phyloP scores from a whole-genome alignment of 2,797 vertebrate species.

The Danio kyathit region DNA sequence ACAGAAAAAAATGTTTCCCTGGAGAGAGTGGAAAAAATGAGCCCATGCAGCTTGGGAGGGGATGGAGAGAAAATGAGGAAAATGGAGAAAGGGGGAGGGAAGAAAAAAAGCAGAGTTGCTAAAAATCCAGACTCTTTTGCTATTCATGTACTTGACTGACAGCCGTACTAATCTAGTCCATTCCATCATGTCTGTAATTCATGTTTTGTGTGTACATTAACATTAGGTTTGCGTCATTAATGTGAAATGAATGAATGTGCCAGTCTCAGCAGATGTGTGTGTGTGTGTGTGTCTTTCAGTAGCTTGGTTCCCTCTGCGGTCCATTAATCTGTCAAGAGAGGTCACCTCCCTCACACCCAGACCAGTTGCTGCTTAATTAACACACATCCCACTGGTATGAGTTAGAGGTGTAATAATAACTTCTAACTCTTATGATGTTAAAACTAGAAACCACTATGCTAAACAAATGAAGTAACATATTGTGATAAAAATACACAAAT shows the following conservation, averaged over 20 bases:
- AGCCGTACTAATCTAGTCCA: not conserved
- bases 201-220: not conserved
- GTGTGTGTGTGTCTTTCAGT: not conserved
- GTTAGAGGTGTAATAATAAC: not conserved
- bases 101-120: constrained; percentile 27
- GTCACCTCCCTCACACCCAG: constrained; percentile 21
- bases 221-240: not conserved
- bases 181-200: not conserved
- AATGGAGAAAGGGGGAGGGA: constrained; percentile 49
- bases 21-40: constrained; percentile 78
- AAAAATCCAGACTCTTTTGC: not conserved
- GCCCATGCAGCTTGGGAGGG: constrained; percentile 68
- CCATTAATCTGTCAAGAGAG: constrained; percentile 33
- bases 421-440: not conserved
- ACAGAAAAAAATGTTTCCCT: constrained; percentile 69
- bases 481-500: not conserved
- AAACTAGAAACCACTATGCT: not conserved
- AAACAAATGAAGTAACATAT: not conserved
- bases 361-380: constrained; percentile 32
- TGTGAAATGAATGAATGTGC: not conserved
- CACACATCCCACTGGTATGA: constrained; percentile 18
- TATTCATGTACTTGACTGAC: constrained; percentile 11
- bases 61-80: constrained; percentile 60
- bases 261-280: not conserved
- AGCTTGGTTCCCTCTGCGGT: constrained; percentile 11